Conservation (phyloP, 2,888 invertebrate species). For the Lobophora halterata region DNA sequence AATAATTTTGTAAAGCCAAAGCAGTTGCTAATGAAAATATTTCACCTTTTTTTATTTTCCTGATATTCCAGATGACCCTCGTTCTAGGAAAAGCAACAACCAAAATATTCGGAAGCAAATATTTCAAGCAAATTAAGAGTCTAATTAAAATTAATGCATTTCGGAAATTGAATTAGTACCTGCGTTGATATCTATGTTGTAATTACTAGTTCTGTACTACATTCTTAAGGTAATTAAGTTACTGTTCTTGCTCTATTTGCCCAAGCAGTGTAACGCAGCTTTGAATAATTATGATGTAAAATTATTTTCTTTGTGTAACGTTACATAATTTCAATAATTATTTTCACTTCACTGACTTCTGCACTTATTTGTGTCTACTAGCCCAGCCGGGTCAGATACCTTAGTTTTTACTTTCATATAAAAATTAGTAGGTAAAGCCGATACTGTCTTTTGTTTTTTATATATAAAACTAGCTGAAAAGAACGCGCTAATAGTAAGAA, state of each 20-base stretch:
- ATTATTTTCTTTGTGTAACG: slow-evolving; percentile 25
- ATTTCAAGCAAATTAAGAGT: background rate
- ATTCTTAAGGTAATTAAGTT: slow-evolving; percentile 17
- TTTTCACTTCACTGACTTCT: slow-evolving; percentile 25
- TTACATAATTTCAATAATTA: slow-evolving; percentile 38
- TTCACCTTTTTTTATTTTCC: too few relatives aligned
- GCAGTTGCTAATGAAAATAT: too few relatives aligned
- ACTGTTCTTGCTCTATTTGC: slow-evolving; percentile 52
- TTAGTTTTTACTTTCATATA: slow-evolving; percentile 14
- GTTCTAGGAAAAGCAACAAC: too few relatives aligned
- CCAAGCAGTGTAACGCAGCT: slow-evolving; percentile 50
- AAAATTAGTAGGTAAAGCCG: too few relatives aligned
- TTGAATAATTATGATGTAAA: slow-evolving; percentile 41
- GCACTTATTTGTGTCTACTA: slow-evolving; percentile 11
- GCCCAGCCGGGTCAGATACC: slow-evolving; percentile 15
- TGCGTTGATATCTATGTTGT: background rate
- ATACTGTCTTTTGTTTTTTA: too few relatives aligned
- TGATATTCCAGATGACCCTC: too few relatives aligned
- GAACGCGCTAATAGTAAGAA: too few relatives aligned
- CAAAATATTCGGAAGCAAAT: slow-evolving; percentile 1
- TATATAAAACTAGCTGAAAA: too few relatives aligned
- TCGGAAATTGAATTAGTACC: slow-evolving; percentile 2
- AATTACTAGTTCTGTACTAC: background rate
- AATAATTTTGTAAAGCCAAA: too few relatives aligned
- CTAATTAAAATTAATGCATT: background rate